These are phyloP conservation scores for Polyploca ridens DNA, from an alignment of 2,888 invertebrate genomes.

Conservation along the genomic window DNA sequence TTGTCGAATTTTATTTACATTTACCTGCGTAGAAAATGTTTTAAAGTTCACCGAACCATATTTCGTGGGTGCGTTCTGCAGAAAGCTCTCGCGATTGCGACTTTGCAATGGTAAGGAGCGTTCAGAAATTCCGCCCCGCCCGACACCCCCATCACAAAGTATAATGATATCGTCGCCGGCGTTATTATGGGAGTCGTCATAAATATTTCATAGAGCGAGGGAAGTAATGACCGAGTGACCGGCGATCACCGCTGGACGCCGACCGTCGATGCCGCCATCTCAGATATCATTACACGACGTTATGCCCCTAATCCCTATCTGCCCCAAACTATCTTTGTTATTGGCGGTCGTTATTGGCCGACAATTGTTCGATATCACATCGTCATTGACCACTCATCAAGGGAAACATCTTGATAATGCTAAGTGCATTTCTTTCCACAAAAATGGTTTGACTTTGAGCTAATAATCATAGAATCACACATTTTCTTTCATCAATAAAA, in stretches of 20 bases:
- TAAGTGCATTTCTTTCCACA: not conserved
- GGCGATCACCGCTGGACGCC: slow-evolving; percentile 44
- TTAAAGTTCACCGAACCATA: slow-evolving; percentile 46
- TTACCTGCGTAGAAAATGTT: slow-evolving; percentile 64
- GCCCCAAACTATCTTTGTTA: slow-evolving; percentile 2
- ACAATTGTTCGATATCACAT: slow-evolving; percentile 27
- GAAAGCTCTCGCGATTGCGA: slow-evolving; percentile 65
- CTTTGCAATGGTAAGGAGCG: slow-evolving; percentile 83
- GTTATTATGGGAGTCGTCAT: slow-evolving; percentile 83
- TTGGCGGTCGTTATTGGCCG: slow-evolving; percentile 15
- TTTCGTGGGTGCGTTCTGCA: slow-evolving; percentile 48
- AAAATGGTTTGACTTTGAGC: not conserved
- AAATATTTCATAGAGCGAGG: slow-evolving; percentile 83
- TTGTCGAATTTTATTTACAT: slow-evolving; percentile 46
- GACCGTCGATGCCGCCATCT: slow-evolving; percentile 12
- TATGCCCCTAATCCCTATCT: slow-evolving; percentile 28
- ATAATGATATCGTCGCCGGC: slow-evolving; percentile 84
- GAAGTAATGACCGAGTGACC: slow-evolving; percentile 83
- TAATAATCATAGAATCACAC: not conserved
- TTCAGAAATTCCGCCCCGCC: slow-evolving; percentile 84
- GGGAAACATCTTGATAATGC: not conserved
- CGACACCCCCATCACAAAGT: slow-evolving; percentile 85
- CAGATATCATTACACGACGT: slow-evolving; percentile 30
- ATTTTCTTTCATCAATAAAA: too few species aligned
- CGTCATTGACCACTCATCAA: slow-evolving; percentile 31